These are phyloP conservation scores for Tragulus kanchil DNA, from an alignment of 2,113 vertebrate species.

Conservation along the genomic window DNA sequence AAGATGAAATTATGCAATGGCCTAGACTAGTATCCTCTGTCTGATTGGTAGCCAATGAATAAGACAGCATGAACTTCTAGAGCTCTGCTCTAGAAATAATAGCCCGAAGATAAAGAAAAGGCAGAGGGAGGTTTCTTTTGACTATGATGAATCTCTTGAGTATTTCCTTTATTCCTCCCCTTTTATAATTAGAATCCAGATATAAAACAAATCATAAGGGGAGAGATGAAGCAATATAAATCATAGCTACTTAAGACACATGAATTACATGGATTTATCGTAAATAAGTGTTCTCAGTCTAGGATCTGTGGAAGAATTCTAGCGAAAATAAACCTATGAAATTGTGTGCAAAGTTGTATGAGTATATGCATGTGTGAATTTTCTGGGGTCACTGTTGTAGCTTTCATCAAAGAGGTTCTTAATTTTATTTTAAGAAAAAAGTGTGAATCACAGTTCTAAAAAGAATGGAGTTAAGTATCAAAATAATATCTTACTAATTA, in stretches of 20 bases:
- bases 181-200: constrained; percentile 73
- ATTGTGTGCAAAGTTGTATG: background rate
- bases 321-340: background rate
- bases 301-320: constrained; percentile 41
- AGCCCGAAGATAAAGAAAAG: constrained; percentile 68
- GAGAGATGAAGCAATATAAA: constrained; percentile 69
- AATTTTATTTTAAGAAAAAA: background rate
- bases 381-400: background rate
- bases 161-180: constrained; percentile 72
- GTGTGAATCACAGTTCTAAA: background rate
- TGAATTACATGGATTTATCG: constrained; percentile 44
- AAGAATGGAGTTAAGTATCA: background rate
- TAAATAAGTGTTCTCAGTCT: constrained; percentile 53
- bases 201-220: constrained; percentile 76
- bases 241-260: constrained; percentile 68
- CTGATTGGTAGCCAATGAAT: constrained; percentile 43
- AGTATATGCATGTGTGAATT: background rate
- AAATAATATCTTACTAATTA: constrained; percentile 27
- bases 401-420: background rate
- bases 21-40: constrained; percentile 35
- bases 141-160: constrained; percentile 72
- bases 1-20: constrained; percentile 63
- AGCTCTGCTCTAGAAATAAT: constrained; percentile 67
- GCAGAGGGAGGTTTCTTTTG: background rate
- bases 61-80: constrained; percentile 53